Percentiles rank a stretch among this genome's conserved stretches.
phyloP scores from a whole-genome alignment of 1,140 invertebrate species.

The Agraylea sexmaculata region DNA sequence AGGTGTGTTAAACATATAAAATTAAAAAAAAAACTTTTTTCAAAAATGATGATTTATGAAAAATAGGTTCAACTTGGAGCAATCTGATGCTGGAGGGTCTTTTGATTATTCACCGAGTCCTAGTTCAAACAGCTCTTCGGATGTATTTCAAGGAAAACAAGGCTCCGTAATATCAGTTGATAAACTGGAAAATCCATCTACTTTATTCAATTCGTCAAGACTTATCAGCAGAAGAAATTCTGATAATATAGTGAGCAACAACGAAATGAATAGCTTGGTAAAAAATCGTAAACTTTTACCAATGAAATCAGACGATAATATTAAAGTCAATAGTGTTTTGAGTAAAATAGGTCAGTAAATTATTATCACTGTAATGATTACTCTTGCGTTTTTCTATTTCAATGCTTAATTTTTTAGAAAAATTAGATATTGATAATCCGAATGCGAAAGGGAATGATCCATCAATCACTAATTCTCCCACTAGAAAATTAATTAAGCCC shows the following conservation, averaged over 20 bases:
- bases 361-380: not conserved
- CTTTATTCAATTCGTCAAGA: slow-evolving; percentile 1
- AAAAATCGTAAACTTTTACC: slow-evolving; percentile 17
- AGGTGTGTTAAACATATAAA: slow-evolving; percentile 24
- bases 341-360: not conserved
- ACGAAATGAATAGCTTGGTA: slow-evolving; percentile 11
- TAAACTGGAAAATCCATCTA: not conserved
- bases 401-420: not conserved
- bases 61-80: slow-evolving; percentile 35
- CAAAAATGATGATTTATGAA: not conserved
- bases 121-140: slow-evolving; percentile 36
- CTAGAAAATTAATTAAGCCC: slow-evolving; percentile 35
- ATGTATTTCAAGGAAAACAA: slow-evolving; percentile 30
- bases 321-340: slow-evolving; percentile 9
- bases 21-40: not conserved
- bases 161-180: slow-evolving; percentile 29
- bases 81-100: slow-evolving; percentile 22
- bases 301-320: slow-evolving; percentile 14
- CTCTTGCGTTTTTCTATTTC: slow-evolving; percentile 1
- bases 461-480: slow-evolving; percentile 15
- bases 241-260: slow-evolving; percentile 13
- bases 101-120: slow-evolving; percentile 33
- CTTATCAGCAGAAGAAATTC: slow-evolving; percentile 16
- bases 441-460: slow-evolving; percentile 7
- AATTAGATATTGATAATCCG: not conserved